Percentiles rank a stretch among this genome's conserved stretches.
Evolutionary conservation across 2,888 invertebrate species (phyloP).

Genomic region (Ormyrus pomaceus): DNA sequence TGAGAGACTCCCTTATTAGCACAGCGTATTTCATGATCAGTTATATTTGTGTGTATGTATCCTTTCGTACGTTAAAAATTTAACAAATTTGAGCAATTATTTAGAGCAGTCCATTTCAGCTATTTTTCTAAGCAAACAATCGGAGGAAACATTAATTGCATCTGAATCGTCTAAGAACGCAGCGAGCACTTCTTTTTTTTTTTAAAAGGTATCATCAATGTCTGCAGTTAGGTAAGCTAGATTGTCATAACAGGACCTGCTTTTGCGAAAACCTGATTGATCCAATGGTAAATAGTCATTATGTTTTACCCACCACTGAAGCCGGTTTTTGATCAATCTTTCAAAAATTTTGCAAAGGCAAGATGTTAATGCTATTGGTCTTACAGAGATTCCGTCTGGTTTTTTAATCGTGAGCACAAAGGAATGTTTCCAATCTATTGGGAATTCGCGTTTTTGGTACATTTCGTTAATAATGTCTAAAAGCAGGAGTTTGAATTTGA

Average conservation of each 20-base stretch:
- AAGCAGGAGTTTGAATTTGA: no score
- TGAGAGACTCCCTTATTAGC: no score
- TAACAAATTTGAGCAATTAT: slow-evolving; percentile 4
- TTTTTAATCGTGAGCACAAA: no score
- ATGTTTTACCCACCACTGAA: slow-evolving; percentile 10
- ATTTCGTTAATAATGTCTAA: not conserved
- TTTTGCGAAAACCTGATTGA: slow-evolving; percentile 21
- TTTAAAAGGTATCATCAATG: not conserved
- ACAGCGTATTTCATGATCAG: no score
- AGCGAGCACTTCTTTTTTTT: not conserved
- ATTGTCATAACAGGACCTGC: slow-evolving; percentile 10
- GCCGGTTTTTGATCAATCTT: not conserved
- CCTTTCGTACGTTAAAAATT: slow-evolving; percentile 7
- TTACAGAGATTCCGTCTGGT: no score
- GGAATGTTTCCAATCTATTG: not conserved
- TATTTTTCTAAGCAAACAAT: not conserved
- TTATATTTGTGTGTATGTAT: not conserved
- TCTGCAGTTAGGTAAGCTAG: not conserved
- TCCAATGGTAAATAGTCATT: not conserved
- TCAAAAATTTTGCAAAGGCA: no score
- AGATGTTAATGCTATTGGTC: no score
- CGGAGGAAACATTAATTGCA: not conserved
- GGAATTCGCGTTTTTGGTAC: not conserved
- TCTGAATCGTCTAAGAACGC: no score
- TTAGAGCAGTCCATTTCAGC: not conserved